Conservation (phyloP, 2,797 vertebrate species). For the Eremophila alpestris region DNA sequence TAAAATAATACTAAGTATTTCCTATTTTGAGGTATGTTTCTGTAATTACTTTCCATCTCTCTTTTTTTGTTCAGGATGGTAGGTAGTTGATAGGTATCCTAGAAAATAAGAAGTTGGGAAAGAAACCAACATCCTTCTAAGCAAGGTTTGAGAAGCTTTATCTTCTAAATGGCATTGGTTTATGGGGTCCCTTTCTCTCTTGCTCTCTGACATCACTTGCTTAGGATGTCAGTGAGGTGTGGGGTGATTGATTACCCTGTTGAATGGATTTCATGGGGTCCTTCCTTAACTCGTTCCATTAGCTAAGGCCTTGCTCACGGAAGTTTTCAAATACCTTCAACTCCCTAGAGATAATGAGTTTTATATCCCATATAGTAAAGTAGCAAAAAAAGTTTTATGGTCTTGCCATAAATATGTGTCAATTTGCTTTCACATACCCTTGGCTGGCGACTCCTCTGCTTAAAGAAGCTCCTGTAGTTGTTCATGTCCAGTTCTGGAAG, state of each 20-base stretch:
- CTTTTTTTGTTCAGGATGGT: background rate
- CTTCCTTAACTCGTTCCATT: background rate
- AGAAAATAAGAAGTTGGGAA: background rate
- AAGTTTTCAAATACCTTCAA: background rate
- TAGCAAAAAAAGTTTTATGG: background rate
- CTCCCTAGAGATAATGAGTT: background rate
- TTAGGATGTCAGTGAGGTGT: background rate
- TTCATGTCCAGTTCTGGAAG: background rate
- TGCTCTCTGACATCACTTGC: background rate
- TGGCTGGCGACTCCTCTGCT: background rate
- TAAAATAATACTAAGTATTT: background rate
- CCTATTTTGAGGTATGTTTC: background rate
- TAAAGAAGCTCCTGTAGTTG: background rate
- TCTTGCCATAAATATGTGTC: conserved; percentile 2
- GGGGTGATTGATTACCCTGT: background rate
- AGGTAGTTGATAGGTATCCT: background rate
- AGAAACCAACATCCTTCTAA: background rate
- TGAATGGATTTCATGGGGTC: conserved; percentile 5
- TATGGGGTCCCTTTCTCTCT: background rate
- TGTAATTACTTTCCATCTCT: background rate
- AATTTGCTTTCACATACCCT: background rate
- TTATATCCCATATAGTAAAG: background rate
- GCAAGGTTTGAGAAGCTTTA: background rate
- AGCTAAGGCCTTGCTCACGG: background rate
- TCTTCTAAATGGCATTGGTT: background rate